Percentiles rank a stretch among this genome's conserved stretches.
Conservation (phyloP, 2,888 invertebrate genomes). For the Polyommatus icarus region DNA sequence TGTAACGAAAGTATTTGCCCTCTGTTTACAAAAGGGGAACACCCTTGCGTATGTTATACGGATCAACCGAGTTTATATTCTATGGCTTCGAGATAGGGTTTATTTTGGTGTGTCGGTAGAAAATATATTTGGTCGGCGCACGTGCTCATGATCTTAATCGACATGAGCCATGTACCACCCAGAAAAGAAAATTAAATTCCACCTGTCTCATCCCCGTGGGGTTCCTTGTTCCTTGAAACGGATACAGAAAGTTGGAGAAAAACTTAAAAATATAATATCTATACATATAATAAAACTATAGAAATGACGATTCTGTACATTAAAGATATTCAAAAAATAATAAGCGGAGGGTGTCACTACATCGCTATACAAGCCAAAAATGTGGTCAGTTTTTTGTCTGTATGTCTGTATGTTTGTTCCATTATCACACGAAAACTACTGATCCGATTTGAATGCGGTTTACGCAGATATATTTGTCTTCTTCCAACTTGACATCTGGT, state of each 20-base stretch:
- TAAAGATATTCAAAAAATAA: too few species aligned
- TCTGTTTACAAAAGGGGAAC: slow-evolving; percentile 74
- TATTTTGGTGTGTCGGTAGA: slow-evolving; percentile 43
- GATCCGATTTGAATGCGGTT: too few species aligned
- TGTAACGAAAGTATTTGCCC: slow-evolving; percentile 61
- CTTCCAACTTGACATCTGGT: too few species aligned
- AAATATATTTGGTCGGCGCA: slow-evolving; percentile 72
- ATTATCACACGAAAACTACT: too few species aligned
- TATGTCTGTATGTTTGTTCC: too few species aligned
- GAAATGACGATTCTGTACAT: too few species aligned
- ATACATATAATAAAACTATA: too few species aligned
- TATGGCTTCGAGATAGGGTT: slow-evolving; percentile 34
- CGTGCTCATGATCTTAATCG: slow-evolving; percentile 75
- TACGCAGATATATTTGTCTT: too few species aligned
- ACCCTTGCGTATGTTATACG: slow-evolving; percentile 63
- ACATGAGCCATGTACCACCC: slow-evolving; percentile 63
- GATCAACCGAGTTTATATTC: slow-evolving; percentile 46
- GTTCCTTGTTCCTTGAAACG: slow-evolving; percentile 42
- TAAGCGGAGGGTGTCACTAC: too few species aligned
- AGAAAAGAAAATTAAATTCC: slow-evolving; percentile 62
- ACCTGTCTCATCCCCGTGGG: slow-evolving; percentile 58
- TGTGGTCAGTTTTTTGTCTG: too few species aligned
- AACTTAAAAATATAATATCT: neutral
- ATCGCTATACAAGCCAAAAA: too few species aligned
- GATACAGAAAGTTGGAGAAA: neutral